Evolutionary conservation across 2,888 invertebrate genomes (phyloP).

Genomic region (Apodemia hepburni): DNA sequence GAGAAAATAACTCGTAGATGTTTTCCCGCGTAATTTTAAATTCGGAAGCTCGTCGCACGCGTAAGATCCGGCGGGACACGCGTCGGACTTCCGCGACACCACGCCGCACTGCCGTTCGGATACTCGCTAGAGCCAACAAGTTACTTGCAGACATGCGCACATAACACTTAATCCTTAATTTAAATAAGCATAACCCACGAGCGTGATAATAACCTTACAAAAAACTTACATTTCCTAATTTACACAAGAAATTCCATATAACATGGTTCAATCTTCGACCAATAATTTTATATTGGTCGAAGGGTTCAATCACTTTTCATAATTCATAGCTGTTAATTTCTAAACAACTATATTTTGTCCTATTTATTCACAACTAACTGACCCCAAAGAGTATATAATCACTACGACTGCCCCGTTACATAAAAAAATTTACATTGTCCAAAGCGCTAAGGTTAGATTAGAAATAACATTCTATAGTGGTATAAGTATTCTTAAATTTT

Average conservation of each 20-base stretch:
- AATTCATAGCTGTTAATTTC: too few species aligned
- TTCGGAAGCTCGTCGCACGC: slow-evolving; percentile 38
- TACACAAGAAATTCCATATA: background rate
- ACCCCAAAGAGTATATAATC: too few species aligned
- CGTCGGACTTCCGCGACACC: slow-evolving; percentile 51
- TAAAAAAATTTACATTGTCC: too few species aligned
- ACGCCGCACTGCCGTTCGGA: slow-evolving; percentile 67
- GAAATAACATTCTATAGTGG: too few species aligned
- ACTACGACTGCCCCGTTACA: too few species aligned
- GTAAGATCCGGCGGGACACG: slow-evolving; percentile 45
- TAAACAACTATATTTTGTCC: too few species aligned
- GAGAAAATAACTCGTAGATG: slow-evolving; percentile 18
- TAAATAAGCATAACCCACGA: slow-evolving; percentile 7
- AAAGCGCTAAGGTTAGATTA: too few species aligned
- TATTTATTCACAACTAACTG: too few species aligned
- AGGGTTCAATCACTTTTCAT: too few species aligned
- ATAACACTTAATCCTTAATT: slow-evolving; percentile 40
- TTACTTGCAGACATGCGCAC: slow-evolving; percentile 73
- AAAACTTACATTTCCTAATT: slow-evolving; percentile 14
- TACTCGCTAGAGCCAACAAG: slow-evolving; percentile 64
- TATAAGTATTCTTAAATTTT: too few species aligned
- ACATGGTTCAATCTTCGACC: too few species aligned
- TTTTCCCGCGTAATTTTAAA: slow-evolving; percentile 31
- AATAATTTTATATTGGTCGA: too few species aligned
- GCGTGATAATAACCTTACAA: slow-evolving; percentile 19